phyloP scores from a whole-genome alignment of 2,888 invertebrate species.

The Gastrophysa polygoni region DNA sequence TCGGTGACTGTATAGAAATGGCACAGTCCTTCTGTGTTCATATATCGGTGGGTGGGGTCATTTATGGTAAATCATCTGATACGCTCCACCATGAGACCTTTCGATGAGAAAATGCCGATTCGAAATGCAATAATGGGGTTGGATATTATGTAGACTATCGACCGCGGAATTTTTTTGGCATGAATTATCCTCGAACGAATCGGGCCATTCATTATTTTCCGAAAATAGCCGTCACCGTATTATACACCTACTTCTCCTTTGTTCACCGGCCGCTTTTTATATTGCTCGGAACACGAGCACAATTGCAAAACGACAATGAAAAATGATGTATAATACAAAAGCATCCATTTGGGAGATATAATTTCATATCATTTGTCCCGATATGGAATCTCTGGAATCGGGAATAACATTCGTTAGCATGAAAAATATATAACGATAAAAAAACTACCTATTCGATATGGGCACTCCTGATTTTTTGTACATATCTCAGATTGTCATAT shows the following conservation, averaged over 20 bases:
- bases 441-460: slow-evolving; percentile 14
- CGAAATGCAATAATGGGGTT: no score
- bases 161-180: neutral
- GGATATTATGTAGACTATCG: no score
- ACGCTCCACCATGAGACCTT: no score
- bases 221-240: neutral
- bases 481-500: no score
- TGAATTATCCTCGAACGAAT: neutral
- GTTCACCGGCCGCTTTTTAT: neutral
- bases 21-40: no score
- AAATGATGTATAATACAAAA: slow-evolving; percentile 10
- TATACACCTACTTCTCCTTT: neutral
- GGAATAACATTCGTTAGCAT: slow-evolving; percentile 29
- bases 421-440: slow-evolving; percentile 28
- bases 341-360: slow-evolving; percentile 9
- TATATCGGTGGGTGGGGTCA: no score
- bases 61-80: no score
- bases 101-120: no score
- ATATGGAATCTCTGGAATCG: slow-evolving; percentile 23
- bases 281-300: neutral
- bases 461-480: slow-evolving; percentile 10
- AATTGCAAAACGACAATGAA: slow-evolving; percentile 5
- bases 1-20: no score
- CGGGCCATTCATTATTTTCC: neutral
- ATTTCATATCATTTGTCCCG: slow-evolving; percentile 13